These are phyloP conservation scores for Casuarius casuarius DNA, from an alignment of 2,113 vertebrate genomes.

Conservation along the genomic window DNA sequence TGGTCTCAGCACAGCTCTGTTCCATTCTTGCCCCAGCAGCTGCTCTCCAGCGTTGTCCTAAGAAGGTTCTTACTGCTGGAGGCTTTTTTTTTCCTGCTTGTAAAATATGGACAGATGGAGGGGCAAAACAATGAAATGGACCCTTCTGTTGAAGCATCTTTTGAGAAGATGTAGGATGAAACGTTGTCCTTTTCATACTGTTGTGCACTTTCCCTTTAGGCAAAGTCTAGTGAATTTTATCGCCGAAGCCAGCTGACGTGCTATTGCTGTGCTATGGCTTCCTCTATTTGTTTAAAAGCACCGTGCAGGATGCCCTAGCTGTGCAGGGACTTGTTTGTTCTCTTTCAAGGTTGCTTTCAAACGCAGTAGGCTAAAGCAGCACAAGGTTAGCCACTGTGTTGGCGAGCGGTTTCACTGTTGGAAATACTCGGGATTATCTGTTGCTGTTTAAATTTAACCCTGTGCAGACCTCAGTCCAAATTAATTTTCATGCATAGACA, in stretches of 20 bases:
- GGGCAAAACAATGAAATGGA: too few relatives aligned
- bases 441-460: not conserved
- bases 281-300: not conserved
- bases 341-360: rapidly evolving
- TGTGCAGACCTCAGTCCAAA: not conserved
- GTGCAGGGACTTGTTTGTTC: not conserved
- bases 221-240: not conserved
- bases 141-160: not conserved
- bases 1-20: not conserved
- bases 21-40: rapidly evolving
- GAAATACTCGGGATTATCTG: not conserved
- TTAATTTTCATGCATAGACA: not conserved
- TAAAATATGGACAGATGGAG: too few relatives aligned
- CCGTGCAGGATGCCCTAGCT: rapidly evolving
- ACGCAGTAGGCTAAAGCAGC: not conserved
- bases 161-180: not conserved
- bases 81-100: not conserved
- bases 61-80: not conserved
- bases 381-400: not conserved
- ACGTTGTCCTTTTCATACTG: rapidly evolving
- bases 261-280: not conserved
- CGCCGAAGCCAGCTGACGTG: not conserved
- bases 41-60: not conserved
- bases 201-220: not conserved
- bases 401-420: not conserved